A percentile compares a stretch with the other conserved stretches of the same genome.
These are phyloP conservation scores for Aporrectodea caliginosa DNA, from an alignment of 1,140 invertebrate species.

Conservation along the genomic window DNA sequence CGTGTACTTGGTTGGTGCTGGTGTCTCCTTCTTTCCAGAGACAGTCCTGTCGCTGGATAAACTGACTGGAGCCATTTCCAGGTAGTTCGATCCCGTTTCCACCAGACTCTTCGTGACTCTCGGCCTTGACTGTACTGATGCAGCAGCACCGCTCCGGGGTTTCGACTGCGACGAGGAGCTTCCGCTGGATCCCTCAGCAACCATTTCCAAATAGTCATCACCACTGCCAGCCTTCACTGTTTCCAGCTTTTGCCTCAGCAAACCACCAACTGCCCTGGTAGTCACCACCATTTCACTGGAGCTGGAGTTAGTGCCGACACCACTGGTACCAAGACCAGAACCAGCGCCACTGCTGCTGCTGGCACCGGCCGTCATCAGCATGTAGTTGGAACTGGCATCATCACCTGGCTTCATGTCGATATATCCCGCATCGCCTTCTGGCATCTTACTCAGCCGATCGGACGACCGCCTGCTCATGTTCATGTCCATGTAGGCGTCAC, in stretches of 20 bases:
- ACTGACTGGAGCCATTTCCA: neutral
- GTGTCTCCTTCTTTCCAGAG: neutral
- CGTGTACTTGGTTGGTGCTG: neutral
- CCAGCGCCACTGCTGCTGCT: neutral
- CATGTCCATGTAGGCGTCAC: neutral
- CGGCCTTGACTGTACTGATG: neutral
- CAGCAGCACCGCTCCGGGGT: neutral
- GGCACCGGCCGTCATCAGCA: neutral
- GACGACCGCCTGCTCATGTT: neutral
- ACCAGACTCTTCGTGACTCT: neutral
- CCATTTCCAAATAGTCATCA: neutral
- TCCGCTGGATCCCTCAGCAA: too few relatives aligned
- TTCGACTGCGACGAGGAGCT: neutral
- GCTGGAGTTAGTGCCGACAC: neutral
- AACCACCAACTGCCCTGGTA: neutral
- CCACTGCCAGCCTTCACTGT: neutral
- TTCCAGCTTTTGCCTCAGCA: neutral
- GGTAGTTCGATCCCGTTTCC: neutral
- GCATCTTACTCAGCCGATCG: neutral
- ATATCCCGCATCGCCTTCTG: neutral
- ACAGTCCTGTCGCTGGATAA: neutral
- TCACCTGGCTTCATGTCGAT: neutral
- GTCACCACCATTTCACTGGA: neutral
- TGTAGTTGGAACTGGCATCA: neutral
- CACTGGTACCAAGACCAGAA: neutral